These are phyloP conservation scores for Gymnopithys bicolor DNA, from an alignment of 2,797 vertebrate genomes.

Conservation along the genomic window DNA sequence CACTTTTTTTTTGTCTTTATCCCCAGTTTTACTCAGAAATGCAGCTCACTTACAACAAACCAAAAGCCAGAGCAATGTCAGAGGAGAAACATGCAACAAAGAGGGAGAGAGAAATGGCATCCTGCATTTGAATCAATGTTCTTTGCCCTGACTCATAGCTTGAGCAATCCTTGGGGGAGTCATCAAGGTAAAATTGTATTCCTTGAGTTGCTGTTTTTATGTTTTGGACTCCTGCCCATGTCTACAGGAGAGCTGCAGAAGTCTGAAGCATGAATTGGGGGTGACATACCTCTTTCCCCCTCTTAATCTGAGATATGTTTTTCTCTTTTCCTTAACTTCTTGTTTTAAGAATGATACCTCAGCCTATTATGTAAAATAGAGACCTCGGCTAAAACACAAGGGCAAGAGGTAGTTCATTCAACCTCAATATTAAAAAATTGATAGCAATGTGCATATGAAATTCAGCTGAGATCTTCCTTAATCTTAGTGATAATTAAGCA, in stretches of 20 bases:
- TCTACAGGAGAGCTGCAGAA: background rate
- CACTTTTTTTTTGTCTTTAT: background rate
- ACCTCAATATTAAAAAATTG: background rate
- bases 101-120: background rate
- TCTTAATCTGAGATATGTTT: background rate
- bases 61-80: background rate
- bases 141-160: background rate
- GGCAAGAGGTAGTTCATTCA: background rate
- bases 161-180: background rate
- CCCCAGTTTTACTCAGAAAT: background rate
- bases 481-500: background rate
- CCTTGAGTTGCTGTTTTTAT: background rate
- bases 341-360: background rate
- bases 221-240: background rate
- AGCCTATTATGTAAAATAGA: background rate
- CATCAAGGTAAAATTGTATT: background rate
- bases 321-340: background rate
- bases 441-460: background rate
- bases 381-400: background rate
- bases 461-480: background rate
- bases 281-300: background rate
- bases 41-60: background rate
- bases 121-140: background rate
- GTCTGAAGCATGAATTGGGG: background rate
- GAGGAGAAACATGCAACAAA: background rate